Evolutionary conservation across 2,888 invertebrate species (phyloP).

Genomic region (Dryomyza anilis): DNA sequence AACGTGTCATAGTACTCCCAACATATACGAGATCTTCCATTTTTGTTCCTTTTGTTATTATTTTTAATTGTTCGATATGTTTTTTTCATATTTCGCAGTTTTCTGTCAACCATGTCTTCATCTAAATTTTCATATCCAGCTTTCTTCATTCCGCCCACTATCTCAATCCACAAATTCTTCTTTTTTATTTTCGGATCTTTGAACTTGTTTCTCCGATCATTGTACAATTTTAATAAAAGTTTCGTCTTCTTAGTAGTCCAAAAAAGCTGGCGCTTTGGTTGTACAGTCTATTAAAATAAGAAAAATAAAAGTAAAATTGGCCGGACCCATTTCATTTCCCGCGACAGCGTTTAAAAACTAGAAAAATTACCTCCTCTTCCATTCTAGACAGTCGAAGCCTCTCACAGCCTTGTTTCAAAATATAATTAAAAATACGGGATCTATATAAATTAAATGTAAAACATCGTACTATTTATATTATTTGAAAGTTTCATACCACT

Average conservation of each 20-base stretch:
- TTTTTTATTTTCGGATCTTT: slow-evolving; percentile 7
- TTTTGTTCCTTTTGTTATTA: not conserved
- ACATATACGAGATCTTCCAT: not conserved
- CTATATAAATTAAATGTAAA: too few relatives aligned
- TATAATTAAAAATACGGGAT: too few relatives aligned
- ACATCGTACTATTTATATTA: too few relatives aligned
- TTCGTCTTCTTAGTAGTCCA: not conserved
- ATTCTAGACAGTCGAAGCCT: too few relatives aligned
- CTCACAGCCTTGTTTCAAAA: too few relatives aligned
- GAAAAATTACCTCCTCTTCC: too few relatives aligned
- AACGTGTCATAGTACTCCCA: slow-evolving; percentile 4
- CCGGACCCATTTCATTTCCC: too few relatives aligned
- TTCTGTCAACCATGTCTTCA: not conserved
- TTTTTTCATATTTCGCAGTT: slow-evolving; percentile 11
- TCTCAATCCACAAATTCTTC: not conserved
- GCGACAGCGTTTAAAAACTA: too few relatives aligned
- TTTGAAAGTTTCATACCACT: too few relatives aligned
- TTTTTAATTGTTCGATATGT: not conserved
- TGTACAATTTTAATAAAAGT: not conserved
- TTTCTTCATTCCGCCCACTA: not conserved
- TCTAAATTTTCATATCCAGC: not conserved
- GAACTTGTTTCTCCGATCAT: not conserved
- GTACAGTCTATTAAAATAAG: too few relatives aligned
- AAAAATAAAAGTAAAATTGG: too few relatives aligned
- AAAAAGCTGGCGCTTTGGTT: too few relatives aligned